Conservation (phyloP, 2,888 invertebrate species). For the Pasiphila rectangulata region DNA sequence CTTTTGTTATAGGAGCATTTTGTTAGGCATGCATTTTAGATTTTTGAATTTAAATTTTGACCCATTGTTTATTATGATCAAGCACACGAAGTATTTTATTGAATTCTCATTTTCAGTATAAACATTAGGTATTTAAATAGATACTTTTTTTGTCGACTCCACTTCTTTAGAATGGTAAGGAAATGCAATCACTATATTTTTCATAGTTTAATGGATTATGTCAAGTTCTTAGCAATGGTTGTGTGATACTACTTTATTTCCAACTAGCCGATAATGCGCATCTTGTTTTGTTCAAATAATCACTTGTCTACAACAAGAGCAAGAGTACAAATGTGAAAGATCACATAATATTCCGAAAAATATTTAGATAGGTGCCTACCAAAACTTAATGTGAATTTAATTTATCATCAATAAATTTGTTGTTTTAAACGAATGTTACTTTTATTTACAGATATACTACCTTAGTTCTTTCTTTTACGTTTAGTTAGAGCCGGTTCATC, state of each 20-base stretch:
- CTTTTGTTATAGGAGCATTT: constrained; percentile 3
- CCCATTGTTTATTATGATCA: constrained; percentile 2
- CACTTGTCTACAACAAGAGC: too few species aligned
- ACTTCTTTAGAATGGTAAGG: not conserved
- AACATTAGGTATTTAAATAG: not conserved
- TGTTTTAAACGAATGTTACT: constrained; percentile 21
- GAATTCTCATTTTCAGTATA: constrained; percentile 7
- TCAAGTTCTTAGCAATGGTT: constrained; percentile 25
- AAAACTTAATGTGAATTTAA: not conserved
- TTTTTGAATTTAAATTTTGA: constrained; percentile 1
- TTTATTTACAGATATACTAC: constrained; percentile 1
- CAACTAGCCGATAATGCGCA: too few species aligned
- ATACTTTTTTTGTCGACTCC: not conserved
- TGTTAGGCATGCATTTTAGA: constrained; percentile 8
- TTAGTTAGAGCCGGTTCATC: too few species aligned
- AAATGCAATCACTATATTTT: not conserved
- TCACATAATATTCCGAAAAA: not conserved
- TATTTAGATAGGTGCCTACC: not conserved
- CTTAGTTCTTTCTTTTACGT: too few species aligned
- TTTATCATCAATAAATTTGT: constrained; percentile 26
- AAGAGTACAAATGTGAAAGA: not conserved
- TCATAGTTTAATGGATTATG: constrained; percentile 1
- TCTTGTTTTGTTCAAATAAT: not conserved
- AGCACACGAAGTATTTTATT: constrained; percentile 11
- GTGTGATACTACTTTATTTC: constrained; percentile 24